Conservation (phyloP, 2,888 invertebrate species). For the Podabrus alpinus region DNA sequence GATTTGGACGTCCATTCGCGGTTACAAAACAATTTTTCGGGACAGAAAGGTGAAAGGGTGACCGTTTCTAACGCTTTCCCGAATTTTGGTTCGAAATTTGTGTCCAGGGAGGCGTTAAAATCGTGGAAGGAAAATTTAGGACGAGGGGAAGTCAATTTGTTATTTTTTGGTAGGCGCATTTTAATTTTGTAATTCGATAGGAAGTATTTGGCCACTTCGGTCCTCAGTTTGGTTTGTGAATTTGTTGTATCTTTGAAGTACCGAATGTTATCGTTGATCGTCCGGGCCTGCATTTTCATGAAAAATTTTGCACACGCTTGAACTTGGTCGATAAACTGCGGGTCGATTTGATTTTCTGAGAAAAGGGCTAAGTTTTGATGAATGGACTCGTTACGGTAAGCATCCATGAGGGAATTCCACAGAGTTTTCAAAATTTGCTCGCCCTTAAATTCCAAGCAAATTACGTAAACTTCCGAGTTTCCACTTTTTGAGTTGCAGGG, state of each 20-base stretch:
- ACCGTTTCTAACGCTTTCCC: neutral
- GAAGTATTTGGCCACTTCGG: conserved; percentile 62
- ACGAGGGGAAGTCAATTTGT: neutral
- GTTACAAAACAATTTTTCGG: neutral
- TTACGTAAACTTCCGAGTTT: conserved; percentile 90
- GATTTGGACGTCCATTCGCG: neutral
- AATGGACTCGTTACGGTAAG: conserved; percentile 55
- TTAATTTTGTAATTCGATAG: conserved; percentile 62
- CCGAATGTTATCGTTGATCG: conserved; percentile 69
- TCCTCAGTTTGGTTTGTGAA: conserved; percentile 35
- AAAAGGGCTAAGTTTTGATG: conserved; percentile 61
- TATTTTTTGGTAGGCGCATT: neutral
- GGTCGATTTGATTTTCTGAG: conserved; percentile 62
- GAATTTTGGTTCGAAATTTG: neutral
- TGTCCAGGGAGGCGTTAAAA: neutral
- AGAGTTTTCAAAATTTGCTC: conserved; percentile 35
- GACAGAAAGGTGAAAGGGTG: conserved; percentile 56
- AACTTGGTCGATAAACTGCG: conserved; percentile 67
- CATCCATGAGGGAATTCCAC: conserved; percentile 52
- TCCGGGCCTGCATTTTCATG: conserved; percentile 67
- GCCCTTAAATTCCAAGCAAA: conserved; percentile 70
- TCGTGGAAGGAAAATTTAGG: neutral
- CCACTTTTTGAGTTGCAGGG: conserved; percentile 93
- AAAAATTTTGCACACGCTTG: conserved; percentile 68
- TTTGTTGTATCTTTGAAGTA: conserved; percentile 55